Evolutionary conservation across 2,113 vertebrate species (phyloP).

Genomic region (Colaptes auratus): DNA sequence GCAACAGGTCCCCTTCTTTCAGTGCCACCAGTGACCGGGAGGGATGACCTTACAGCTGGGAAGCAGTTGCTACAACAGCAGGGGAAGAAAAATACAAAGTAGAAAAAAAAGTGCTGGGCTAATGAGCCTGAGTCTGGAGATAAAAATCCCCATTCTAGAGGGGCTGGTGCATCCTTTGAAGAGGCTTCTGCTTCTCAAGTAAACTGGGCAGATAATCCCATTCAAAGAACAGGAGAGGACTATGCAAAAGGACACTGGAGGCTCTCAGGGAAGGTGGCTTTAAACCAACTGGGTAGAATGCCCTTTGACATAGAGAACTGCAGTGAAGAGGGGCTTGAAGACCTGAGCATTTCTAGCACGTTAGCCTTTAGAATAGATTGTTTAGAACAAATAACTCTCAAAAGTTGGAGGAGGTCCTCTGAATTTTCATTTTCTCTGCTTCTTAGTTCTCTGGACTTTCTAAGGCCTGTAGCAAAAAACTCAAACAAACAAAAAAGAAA

Average conservation of each 20-base stretch:
- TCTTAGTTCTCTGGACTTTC: constrained; percentile 14
- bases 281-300: not conserved
- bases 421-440: not conserved
- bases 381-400: constrained; percentile 43
- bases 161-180: not conserved
- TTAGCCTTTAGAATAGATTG: constrained; percentile 30
- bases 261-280: not conserved
- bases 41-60: not conserved
- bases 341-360: not conserved
- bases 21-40: not conserved
- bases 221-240: not conserved
- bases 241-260: not conserved
- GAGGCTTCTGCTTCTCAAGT: not conserved
- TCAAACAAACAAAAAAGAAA: not conserved
- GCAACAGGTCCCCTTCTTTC: not conserved
- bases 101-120: not conserved
- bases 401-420: constrained; percentile 44
- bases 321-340: not conserved
- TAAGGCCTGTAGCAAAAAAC: constrained; percentile 53
- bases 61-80: not conserved
- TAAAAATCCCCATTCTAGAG: not conserved
- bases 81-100: not conserved
- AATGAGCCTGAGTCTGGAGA: constrained; percentile 46
- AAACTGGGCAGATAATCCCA: not conserved
- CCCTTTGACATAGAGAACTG: constrained; percentile 9